Base-by-base conservation (phyloP, 2,113 vertebrate species). In the Gadus macrocephalus region DNA sequence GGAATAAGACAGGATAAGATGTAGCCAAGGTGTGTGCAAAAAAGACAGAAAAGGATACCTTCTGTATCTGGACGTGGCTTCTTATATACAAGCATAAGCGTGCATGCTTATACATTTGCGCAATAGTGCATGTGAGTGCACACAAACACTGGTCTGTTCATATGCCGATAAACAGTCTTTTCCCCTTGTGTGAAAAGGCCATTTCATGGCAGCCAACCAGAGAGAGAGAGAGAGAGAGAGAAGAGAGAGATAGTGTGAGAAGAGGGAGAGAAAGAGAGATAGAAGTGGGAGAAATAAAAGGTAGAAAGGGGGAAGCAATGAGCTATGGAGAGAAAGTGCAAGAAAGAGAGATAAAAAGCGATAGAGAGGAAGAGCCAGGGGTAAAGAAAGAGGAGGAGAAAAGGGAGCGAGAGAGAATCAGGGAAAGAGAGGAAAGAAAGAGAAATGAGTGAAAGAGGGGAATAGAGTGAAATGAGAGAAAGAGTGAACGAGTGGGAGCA, bases 351-450 rank as follows among this genome's bases (percentile, higher is more conserved):
- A 49, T 31, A 42, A 42, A 53, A 20, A 66, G n/a, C 16, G 42
- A 16, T 11, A 56, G 55, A 58, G 17, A 58, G 55, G n/a, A 14
- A 14, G 19, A 58, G 17, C 38, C 75, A 66, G 12, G 4, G 35
- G 56, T 20, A 25, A 68, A 64, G 67, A 60, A 22, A 35, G 53
- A 64, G 42, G 38, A 31, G 53, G 64, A 49, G 35, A 49, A 42
- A 42, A 53, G 53, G 12, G 53, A 16, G 53, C 31, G 31, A 35
- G 53, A 55, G 16, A 55, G 53, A 55, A 19, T 12, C 53, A 55
- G 3, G 3, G 53, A 55, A 16, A 19, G 55, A 78, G 68, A 49
- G 4, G 27, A 58, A 31, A 11, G 66, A 64, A 69, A 19, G 61
- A 70, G 3, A 3, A n/a, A 67, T 64, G 15, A 58, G 55, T n/a